Evolutionary conservation across 2,797 vertebrate genomes (phyloP), one percentile per base, ranked within the genome.

Genomic region (Bucorvus abyssinicus): DNA sequence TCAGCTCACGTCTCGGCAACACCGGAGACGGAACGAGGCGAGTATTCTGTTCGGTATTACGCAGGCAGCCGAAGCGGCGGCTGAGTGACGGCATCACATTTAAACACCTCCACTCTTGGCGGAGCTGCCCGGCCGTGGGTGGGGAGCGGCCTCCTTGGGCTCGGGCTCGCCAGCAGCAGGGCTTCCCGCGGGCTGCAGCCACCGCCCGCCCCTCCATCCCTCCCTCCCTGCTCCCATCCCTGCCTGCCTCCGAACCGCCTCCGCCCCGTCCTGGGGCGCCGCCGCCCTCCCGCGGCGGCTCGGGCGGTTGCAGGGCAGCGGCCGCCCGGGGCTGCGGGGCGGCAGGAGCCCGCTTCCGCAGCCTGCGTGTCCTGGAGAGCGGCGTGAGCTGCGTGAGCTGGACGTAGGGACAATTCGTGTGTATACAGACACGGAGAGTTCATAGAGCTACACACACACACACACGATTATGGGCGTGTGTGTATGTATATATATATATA

Each of bases 91-190:
- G 70, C 23, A 4, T 17, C 17, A 6, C 21, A 59, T 88, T 27
- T 30, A 22, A 59, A 83, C 60, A 60, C 22, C 73, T 36, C 82
- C 4, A 42, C 77, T 34, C 21, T 15, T 7, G 53, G 30, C 32
- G 13, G 75, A 57, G 71, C 61, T 21, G 38, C 19, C 30, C 3
- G 1, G 26, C 52, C 2, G 0, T 7, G 75, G 45, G 44, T 17
- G 65, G 20, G 23, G 70, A 19, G 10, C 1, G 2, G 22, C 7
- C 19, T 11, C 47, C 42, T 16, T 1, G 8, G 22, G 2, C 13
- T 2, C 0, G 10, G 10, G 32, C 16, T 65, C 17, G 11, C 8
- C n/a, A 19, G 63, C 63, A 22, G 29, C 6, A 4, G 1, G 3
- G n/a, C 60, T 55, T 16, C 14, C 47, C 2, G 16, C 0, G 10